Conservation (phyloP, 1,140 invertebrate species). For the Chionoecetes opilio region DNA sequence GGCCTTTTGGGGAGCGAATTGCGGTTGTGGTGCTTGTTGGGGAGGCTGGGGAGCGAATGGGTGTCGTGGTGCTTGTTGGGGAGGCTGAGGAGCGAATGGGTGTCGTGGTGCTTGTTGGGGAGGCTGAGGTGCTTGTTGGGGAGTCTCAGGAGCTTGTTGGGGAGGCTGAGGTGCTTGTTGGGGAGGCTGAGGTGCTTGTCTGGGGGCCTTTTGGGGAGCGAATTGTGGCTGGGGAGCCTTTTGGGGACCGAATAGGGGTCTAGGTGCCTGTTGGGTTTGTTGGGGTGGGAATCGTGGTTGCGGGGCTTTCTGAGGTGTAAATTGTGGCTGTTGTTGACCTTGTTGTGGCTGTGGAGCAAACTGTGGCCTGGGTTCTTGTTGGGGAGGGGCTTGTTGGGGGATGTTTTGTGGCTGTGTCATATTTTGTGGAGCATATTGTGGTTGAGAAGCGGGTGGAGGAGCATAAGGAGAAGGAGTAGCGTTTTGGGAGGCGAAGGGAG, state of each 20-base stretch:
- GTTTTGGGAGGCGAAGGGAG: conserved; percentile 31
- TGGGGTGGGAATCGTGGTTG: not conserved
- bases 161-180: conserved; percentile 3
- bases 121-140: not conserved
- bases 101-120: not conserved
- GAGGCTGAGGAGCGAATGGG: not conserved
- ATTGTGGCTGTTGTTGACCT: not conserved
- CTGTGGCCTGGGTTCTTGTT: not conserved
- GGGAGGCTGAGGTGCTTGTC: not conserved
- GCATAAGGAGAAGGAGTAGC: conserved; percentile 39
- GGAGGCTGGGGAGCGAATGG: not conserved
- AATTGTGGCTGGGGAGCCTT: not conserved
- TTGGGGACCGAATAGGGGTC: too few species aligned
- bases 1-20: not conserved
- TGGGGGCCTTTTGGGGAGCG: not conserved
- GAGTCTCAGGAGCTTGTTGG: not conserved
- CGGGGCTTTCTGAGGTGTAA: not conserved
- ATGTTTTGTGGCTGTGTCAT: not conserved
- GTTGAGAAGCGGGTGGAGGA: not conserved
- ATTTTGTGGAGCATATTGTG: not conserved
- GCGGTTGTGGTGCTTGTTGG: not conserved
- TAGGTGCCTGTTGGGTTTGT: not conserved
- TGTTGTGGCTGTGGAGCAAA: not conserved
- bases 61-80: not conserved
- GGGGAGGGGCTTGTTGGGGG: conserved; percentile 9